phyloP scores from a whole-genome alignment of 2,113 vertebrate species.

The Equus przewalskii region DNA sequence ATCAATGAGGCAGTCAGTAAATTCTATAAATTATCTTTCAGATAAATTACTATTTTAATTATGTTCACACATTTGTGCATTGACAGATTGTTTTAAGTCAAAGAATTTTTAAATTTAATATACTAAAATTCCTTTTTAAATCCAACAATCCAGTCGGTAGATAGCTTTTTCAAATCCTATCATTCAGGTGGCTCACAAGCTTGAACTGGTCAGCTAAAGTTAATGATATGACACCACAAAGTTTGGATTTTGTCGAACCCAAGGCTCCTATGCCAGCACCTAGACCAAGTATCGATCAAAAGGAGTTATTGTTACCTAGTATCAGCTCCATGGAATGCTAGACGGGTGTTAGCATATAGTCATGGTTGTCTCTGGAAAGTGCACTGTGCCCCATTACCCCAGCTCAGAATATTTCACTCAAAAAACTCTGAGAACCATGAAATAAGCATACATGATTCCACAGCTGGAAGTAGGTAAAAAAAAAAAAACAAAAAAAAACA shows the following conservation, averaged over 20 bases:
- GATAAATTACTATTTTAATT: neutral
- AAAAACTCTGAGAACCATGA: neutral
- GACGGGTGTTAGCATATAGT: neutral
- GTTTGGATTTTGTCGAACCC: neutral
- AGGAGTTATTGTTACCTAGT: neutral
- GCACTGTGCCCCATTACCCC: accelerated
- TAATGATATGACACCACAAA: neutral
- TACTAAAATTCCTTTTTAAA: neutral
- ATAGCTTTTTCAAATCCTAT: neutral
- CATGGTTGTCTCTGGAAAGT: neutral
- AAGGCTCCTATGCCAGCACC: neutral
- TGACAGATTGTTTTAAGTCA: neutral
- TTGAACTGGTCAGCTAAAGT: neutral
- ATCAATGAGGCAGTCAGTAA: neutral
- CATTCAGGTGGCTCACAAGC: neutral
- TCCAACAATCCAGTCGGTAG: neutral
- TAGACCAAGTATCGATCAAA: neutral
- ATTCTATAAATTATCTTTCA: neutral
- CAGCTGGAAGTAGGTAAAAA: neutral
- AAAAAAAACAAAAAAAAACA: neutral
- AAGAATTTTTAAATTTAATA: neutral
- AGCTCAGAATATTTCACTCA: neutral
- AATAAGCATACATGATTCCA: neutral
- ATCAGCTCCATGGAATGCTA: neutral
- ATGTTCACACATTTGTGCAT: neutral